Percentiles rank a stretch among this genome's conserved stretches.
phyloP scores from a whole-genome alignment of 2,113 vertebrate genomes.

The Xerus inauris region DNA sequence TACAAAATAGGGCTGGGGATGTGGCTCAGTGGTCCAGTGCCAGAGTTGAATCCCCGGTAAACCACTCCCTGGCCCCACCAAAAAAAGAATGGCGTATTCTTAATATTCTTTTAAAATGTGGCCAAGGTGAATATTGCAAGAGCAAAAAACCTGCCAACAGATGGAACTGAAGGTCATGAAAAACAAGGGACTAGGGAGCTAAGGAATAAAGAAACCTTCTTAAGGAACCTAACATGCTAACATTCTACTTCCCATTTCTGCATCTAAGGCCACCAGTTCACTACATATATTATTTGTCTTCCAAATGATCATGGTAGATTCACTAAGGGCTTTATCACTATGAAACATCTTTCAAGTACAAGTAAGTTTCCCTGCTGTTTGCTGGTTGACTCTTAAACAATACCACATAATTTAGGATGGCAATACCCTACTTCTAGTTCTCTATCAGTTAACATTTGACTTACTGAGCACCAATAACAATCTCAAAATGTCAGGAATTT shows the following conservation, averaged over 20 bases:
- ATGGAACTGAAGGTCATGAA: neutral
- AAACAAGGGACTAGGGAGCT: neutral
- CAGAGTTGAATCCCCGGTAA: no score
- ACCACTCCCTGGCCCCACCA: no score
- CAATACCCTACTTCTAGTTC: neutral
- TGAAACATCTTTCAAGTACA: neutral
- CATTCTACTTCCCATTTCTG: neutral
- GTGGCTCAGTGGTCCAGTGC: no score
- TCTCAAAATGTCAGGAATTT: slow-evolving; percentile 21
- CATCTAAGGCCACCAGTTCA: neutral
- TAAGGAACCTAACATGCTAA: neutral
- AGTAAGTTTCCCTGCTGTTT: neutral
- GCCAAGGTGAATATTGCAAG: neutral
- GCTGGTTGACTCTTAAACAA: neutral
- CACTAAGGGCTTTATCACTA: neutral
- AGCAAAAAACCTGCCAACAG: neutral
- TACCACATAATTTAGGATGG: neutral
- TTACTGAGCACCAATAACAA: neutral
- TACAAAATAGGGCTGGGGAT: no score
- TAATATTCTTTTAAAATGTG: neutral
- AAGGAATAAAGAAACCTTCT: neutral
- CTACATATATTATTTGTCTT: neutral
- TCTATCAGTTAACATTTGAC: neutral
- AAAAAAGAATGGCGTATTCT: neutral
- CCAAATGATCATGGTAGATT: neutral